Evolutionary conservation across 2,888 invertebrate species (phyloP).

Genomic region (Lymantria dispar): DNA sequence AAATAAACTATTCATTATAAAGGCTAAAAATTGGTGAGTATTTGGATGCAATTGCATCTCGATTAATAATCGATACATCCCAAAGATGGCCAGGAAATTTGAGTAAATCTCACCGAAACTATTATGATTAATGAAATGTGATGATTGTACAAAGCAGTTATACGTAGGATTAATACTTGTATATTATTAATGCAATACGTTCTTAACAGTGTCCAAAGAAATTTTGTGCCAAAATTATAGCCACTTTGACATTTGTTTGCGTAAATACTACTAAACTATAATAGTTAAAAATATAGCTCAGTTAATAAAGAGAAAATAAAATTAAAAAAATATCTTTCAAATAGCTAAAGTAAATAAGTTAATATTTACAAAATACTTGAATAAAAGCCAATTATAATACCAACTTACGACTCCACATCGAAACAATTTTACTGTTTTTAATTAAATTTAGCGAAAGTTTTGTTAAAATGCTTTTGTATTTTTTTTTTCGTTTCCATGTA

Average conservation of each 20-base stretch:
- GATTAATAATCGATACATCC: slow-evolving; percentile 31
- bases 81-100: slow-evolving; percentile 62
- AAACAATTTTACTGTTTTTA: slow-evolving; percentile 31
- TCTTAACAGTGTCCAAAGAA: slow-evolving; percentile 1
- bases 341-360: background rate
- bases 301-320: background rate
- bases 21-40: no score
- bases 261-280: background rate
- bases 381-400: slow-evolving; percentile 1
- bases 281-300: background rate
- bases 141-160: slow-evolving; percentile 74
- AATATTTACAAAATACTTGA: background rate
- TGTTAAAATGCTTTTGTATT: slow-evolving; percentile 13
- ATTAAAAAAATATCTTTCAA: background rate
- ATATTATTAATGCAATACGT: slow-evolving; percentile 11
- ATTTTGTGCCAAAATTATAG: slow-evolving; percentile 2
- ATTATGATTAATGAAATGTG: slow-evolving; percentile 35
- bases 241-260: background rate
- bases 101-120: slow-evolving; percentile 57
- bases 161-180: slow-evolving; percentile 40
- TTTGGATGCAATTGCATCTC: background rate
- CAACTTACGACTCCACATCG: slow-evolving; percentile 27
- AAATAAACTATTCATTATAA: no score
- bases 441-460: slow-evolving; percentile 15
- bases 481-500: slow-evolving; percentile 1